phyloP scores from a whole-genome alignment of 2,797 vertebrate genomes.

The Paedocypris micromegethes region DNA sequence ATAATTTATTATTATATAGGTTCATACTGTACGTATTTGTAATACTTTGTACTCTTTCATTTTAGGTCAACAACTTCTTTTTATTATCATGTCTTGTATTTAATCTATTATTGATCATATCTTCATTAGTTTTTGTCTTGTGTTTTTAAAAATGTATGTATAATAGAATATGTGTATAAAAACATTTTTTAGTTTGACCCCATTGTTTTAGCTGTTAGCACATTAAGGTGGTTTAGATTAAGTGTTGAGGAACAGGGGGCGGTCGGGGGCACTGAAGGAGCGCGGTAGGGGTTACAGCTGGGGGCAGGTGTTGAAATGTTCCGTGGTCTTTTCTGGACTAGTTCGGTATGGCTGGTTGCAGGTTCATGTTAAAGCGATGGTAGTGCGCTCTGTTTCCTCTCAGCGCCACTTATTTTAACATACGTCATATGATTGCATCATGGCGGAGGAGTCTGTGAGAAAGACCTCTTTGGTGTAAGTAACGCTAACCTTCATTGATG shows the following conservation, averaged over 20 bases:
- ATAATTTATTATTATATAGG: no score
- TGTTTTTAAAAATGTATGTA: no score
- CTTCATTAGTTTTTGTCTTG: no score
- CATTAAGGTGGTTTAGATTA: no score
- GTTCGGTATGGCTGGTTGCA: conserved; percentile 23
- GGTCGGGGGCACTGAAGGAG: conserved; percentile 22
- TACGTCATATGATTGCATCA: conserved; percentile 29
- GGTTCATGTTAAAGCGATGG: conserved; percentile 25
- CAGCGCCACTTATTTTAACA: conserved; percentile 24
- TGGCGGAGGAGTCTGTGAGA: conserved; percentile 34
- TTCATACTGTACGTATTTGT: no score
- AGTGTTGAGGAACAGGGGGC: conserved; percentile 11
- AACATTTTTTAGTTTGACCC: no score
- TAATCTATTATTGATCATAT: no score
- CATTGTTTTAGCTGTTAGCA: no score
- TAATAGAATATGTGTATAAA: no score
- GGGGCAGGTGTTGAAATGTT: conserved; percentile 12
- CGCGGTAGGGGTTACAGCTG: conserved; percentile 15
- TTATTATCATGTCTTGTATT: no score
- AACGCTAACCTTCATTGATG: conserved; percentile 24
- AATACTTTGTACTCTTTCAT: no score
- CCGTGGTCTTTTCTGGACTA: conserved; percentile 27
- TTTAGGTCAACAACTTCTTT: no score
- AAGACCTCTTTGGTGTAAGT: conserved; percentile 35
- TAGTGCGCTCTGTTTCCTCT: conserved; percentile 21